phyloP scores from a whole-genome alignment of 2,888 invertebrate species.

The Orthosia gracilis region DNA sequence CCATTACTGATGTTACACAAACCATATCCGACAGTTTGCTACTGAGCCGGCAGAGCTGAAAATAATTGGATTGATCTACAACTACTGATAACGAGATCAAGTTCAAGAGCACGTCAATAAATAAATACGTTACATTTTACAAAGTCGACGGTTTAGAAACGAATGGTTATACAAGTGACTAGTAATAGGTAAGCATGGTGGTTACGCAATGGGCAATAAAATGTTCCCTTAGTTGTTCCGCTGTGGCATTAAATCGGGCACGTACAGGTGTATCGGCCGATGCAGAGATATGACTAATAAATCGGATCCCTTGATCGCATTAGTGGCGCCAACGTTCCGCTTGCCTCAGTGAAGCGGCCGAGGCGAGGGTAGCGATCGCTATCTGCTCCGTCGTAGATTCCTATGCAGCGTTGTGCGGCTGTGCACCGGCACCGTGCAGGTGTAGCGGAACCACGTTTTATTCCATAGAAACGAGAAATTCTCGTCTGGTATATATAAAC shows the following conservation, averaged over 20 bases:
- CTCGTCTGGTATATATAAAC: slow-evolving; percentile 49
- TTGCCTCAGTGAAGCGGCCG: slow-evolving; percentile 68
- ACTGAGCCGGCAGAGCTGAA: slow-evolving; percentile 71
- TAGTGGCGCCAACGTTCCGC: slow-evolving; percentile 87
- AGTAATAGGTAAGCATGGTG: slow-evolving; percentile 76
- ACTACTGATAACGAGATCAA: slow-evolving; percentile 77
- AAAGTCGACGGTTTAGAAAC: slow-evolving; percentile 74
- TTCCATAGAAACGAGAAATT: slow-evolving; percentile 49
- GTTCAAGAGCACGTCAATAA: slow-evolving; percentile 84
- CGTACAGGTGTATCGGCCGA: slow-evolving; percentile 83
- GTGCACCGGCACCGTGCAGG: slow-evolving; percentile 57
- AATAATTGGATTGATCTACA: slow-evolving; percentile 74
- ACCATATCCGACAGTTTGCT: slow-evolving; percentile 59
- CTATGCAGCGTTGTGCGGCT: slow-evolving; percentile 55
- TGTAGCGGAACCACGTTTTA: slow-evolving; percentile 59
- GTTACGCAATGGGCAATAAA: slow-evolving; percentile 80
- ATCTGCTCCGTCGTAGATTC: slow-evolving; percentile 71
- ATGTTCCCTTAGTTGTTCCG: slow-evolving; percentile 77
- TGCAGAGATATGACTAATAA: slow-evolving; percentile 85
- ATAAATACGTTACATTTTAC: slow-evolving; percentile 77
- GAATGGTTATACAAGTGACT: slow-evolving; percentile 75
- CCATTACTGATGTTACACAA: slow-evolving; percentile 61
- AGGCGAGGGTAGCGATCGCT: slow-evolving; percentile 71
- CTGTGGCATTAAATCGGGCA: slow-evolving; percentile 78
- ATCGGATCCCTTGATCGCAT: slow-evolving; percentile 84